A percentile compares a stretch with the other conserved stretches of the same genome.
Conservation (phyloP, 1,140 invertebrate genomes). For the Halictus rubicundus region DNA sequence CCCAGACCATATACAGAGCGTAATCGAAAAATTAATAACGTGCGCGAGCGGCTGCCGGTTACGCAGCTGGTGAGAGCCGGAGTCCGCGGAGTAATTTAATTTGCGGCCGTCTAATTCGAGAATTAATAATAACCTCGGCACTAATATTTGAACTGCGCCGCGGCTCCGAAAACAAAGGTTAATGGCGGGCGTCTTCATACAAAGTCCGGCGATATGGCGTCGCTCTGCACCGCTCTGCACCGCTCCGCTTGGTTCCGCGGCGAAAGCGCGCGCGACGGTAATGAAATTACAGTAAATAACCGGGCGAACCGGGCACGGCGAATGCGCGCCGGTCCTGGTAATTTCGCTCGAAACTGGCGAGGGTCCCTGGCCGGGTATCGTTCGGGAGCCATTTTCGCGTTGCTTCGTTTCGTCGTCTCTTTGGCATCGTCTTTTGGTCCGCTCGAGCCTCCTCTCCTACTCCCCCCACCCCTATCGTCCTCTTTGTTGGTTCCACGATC, state of each 20-base stretch:
- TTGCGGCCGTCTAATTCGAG: constrained; percentile 39
- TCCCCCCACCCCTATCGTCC: neutral
- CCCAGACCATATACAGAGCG: neutral
- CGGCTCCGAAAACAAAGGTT: constrained; percentile 53
- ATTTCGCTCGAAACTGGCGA: constrained; percentile 64
- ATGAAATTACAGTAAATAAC: constrained; percentile 64
- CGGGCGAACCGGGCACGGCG: constrained; percentile 17
- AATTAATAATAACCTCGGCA: constrained; percentile 45
- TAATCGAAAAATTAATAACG: constrained; percentile 43
- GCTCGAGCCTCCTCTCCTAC: neutral
- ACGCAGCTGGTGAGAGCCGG: neutral
- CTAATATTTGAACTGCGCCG: constrained; percentile 46
- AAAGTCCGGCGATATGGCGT: constrained; percentile 31
- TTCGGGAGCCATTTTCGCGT: constrained; percentile 67
- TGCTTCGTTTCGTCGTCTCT: constrained; percentile 65
- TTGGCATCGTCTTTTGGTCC: constrained; percentile 63
- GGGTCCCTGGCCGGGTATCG: constrained; percentile 57
- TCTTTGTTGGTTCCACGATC: constrained; percentile 10
- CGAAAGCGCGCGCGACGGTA: constrained; percentile 47
- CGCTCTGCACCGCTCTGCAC: neutral
- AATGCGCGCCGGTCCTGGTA: constrained; percentile 51
- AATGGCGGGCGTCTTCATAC: constrained; percentile 54
- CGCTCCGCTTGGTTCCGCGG: neutral
- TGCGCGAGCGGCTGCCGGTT: neutral
- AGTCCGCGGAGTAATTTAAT: constrained; percentile 28